Percentiles rank a stretch among this genome's conserved stretches.
Conservation (phyloP, 1,140 invertebrate genomes). For the Chionoecetes opilio region DNA sequence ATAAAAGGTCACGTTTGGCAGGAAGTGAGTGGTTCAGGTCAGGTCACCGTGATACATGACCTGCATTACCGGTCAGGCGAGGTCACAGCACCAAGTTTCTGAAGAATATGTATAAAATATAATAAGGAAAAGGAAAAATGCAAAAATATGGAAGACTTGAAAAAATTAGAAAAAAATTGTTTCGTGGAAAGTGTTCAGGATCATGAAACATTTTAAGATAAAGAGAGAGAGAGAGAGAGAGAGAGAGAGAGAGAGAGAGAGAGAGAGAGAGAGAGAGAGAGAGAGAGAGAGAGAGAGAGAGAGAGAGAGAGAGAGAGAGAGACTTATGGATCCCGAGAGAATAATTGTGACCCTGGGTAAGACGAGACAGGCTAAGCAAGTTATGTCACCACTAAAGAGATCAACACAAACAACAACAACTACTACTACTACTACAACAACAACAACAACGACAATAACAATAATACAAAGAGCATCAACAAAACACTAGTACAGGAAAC, state of each 20-base stretch:
- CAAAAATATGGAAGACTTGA: background rate
- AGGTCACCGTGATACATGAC: background rate
- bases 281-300: slow-evolving; percentile 17
- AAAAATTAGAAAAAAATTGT: background rate
- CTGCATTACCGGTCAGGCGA: background rate
- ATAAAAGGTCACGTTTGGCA: background rate
- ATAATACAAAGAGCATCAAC: no score
- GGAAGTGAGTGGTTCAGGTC: background rate
- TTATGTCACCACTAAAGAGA: background rate
- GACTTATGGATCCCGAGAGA: background rate
- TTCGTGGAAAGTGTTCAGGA: background rate
- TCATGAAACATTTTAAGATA: background rate
- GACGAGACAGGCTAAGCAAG: background rate
- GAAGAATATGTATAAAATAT: background rate
- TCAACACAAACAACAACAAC: background rate
- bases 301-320: background rate
- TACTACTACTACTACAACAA: background rate
- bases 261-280: slow-evolving; percentile 22
- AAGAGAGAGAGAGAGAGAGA: background rate
- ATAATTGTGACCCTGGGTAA: background rate
- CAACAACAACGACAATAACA: background rate
- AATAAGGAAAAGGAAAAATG: background rate
- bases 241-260: slow-evolving; percentile 1
- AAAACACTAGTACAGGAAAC: background rate
- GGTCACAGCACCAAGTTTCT: background rate